These are phyloP conservation scores for Cranoglanis bouderius DNA, from an alignment of 2,113 vertebrate species.

Conservation along the genomic window DNA sequence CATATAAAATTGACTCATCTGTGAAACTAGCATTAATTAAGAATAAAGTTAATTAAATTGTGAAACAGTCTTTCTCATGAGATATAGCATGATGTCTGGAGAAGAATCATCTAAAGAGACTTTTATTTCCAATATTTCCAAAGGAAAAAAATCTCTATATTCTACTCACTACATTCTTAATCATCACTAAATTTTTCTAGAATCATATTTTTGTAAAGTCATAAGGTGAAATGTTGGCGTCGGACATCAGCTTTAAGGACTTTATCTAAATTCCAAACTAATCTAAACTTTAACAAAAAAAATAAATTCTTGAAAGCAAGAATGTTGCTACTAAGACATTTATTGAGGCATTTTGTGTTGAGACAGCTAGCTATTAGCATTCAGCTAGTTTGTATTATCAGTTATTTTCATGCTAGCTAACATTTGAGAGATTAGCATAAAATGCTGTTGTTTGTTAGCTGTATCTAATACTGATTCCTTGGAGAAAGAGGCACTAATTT, in stretches of 20 bases:
- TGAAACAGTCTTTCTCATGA: not conserved
- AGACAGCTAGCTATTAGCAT: not conserved
- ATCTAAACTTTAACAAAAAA: not conserved
- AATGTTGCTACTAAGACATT: not conserved
- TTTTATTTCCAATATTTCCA: not conserved
- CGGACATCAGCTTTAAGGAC: not conserved
- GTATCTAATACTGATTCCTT: not conserved
- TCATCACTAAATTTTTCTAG: not conserved
- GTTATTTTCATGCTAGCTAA: not conserved
- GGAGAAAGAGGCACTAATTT: not conserved
- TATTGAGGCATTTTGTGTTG: not conserved
- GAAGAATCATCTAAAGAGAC: not conserved
- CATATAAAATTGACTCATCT: not conserved
- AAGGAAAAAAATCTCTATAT: not conserved
- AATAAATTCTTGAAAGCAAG: not conserved
- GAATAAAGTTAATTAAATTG: not conserved
- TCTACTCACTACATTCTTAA: not conserved
- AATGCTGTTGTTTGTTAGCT: not conserved
- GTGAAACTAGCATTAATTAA: not conserved
- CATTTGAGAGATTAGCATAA: not conserved
- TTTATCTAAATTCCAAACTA: not conserved
- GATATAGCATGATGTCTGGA: not conserved
- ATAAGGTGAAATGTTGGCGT: not conserved
- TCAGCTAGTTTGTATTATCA: not conserved
- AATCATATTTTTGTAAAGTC: not conserved